Evolutionary conservation across 2,797 vertebrate species (phyloP), one percentile per base, ranked within the genome.

Genomic region (Chelon auratus): DNA sequence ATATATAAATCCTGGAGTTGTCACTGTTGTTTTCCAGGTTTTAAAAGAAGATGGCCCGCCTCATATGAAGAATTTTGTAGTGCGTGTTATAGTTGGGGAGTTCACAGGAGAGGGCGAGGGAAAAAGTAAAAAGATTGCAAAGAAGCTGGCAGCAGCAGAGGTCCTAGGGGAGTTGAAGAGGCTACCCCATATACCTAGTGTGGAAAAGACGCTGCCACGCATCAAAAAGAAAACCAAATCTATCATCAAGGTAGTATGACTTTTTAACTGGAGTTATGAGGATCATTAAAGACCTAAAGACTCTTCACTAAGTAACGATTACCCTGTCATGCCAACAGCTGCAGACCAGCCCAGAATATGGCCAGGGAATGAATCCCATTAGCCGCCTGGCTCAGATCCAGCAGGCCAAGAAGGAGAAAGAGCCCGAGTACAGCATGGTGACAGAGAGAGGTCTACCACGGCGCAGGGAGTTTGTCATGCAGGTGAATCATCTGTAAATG

Each of bases 181-280:
- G 87, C 91, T 99, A 20, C 97, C 98, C 0, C 97, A 96, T 11
- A 94, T 99, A 82, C 97, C 97, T 54, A 91, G 88, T 0, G 93
- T 96, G 40, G 98, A 99, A 90, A 98, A 97, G 89, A 96, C 95
- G 84, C 96, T 97, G 82, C 97, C 97, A 47, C 96, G 97, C 87
- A 98, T 98, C 90, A 99, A 99, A 95, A 99, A 99, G 97, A 99
- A 99, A 98, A 96, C 96, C 70, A 99, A 97, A 90, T 97, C 98
- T 71, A 96, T 97, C 86, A 96, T 98, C 82, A 98, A 98, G 96
- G 98, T 99, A 89, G 91, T 1, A 11, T 9, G 45, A 62, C 22
- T 3, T 2, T 17, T 20, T 4, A 61, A 50, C n/a, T 33, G 9
- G 15, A 45, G 17, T 53, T 9, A 55, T 15, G 54, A 45, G 37